Conservation (phyloP, 2,797 vertebrate genomes). For the Argya squamiceps region DNA sequence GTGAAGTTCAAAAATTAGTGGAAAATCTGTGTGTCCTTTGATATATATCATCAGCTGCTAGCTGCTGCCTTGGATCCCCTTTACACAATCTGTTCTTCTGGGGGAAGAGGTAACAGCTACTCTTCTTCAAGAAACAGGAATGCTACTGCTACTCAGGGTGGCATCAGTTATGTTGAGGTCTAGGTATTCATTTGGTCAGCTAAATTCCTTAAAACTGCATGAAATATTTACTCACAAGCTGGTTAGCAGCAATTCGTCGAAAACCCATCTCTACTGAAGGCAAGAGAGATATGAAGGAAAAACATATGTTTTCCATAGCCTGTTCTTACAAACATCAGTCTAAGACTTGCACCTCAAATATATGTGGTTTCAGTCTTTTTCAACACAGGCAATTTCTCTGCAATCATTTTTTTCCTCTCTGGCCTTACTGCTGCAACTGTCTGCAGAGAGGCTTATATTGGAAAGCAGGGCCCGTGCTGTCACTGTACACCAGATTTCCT, state of each 20-base stretch:
- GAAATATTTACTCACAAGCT: not conserved
- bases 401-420: not conserved
- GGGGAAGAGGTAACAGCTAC: not conserved
- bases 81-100: not conserved
- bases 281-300: not conserved
- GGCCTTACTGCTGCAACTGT: not conserved
- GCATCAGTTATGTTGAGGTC: not conserved
- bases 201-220: not conserved
- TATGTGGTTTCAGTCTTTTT: not conserved
- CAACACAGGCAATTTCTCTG: not conserved
- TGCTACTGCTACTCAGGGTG: not conserved
- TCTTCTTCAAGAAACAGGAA: not conserved
- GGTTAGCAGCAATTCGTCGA: not conserved
- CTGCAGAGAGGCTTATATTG: not conserved
- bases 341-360: not conserved
- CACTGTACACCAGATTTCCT: not conserved
- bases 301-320: not conserved
- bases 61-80: not conserved
- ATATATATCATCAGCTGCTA: not conserved
- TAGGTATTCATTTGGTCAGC: not conserved
- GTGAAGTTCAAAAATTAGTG: not conserved
- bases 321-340: not conserved
- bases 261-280: not conserved
- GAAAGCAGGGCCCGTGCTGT: not conserved
- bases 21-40: not conserved